A percentile compares a stretch with the other conserved stretches of the same genome.
These are phyloP conservation scores for Cephalophus harveyi DNA, from an alignment of 2,113 vertebrate species.

Conservation along the genomic window DNA sequence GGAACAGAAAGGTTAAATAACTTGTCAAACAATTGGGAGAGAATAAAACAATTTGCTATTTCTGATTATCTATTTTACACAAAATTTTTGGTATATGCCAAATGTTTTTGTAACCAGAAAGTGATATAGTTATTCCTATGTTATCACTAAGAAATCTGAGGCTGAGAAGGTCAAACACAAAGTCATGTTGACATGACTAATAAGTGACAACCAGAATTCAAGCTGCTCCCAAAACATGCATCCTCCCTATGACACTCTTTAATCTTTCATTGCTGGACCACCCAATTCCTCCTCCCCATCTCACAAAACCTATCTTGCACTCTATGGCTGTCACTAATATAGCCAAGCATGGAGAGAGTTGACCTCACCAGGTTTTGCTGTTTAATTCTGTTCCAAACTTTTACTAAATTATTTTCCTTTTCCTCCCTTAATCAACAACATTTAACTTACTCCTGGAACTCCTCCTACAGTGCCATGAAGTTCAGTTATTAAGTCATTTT, in stretches of 20 bases:
- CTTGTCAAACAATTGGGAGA: background rate
- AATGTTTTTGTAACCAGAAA: background rate
- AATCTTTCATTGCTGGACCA: background rate
- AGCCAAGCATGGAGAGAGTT: background rate
- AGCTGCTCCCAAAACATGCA: background rate
- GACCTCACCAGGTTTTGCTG: background rate
- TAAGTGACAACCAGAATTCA: background rate
- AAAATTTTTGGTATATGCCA: background rate
- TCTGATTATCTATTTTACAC: background rate
- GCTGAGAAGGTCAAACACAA: background rate
- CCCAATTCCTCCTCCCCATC: background rate
- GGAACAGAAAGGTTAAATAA: background rate
- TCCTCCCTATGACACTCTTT: background rate
- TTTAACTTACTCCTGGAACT: background rate
- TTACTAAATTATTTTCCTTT: background rate
- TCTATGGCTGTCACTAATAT: background rate
- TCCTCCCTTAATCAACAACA: background rate
- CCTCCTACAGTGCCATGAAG: background rate
- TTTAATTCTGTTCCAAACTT: background rate
- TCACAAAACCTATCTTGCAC: background rate
- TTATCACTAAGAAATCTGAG: background rate
- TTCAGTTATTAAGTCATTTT: background rate
- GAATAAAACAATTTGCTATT: background rate
- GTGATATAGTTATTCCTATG: background rate
- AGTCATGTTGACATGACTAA: background rate